Evolutionary conservation across 2,888 invertebrate species (phyloP), one percentile per base, ranked within the genome.

Genomic region (Yponomeuta plumbellus): DNA sequence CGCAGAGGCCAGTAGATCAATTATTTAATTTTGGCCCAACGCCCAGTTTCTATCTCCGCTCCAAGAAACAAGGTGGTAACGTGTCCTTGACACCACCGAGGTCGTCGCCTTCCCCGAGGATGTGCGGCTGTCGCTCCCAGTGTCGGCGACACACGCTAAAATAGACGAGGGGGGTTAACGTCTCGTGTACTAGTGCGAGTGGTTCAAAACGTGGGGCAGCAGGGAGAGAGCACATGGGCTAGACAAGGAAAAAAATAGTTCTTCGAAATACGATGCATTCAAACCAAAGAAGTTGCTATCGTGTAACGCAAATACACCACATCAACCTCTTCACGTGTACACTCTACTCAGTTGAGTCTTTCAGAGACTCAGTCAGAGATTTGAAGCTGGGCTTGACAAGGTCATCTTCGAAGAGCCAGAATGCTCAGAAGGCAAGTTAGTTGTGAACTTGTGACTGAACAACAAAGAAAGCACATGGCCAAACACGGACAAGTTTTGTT

Each of bases 71-170:
- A 10, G 23, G 26, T 22, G 34, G n/a, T 13, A 22, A 61, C 34
- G 61, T 62, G 59, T 26, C 61, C 61, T 62, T 62, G 61, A 26
- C 61, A 26, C 23, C 61, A 11, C n/a, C 34, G 61, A 34, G 26
- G 61, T 34, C 61, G 61, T 22, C 23, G 61, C 26, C n/a, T 23
- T 57, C 57, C 59, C 11, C 59, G 22, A 59, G 22, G 23, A 59
- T 52, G 44, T 17, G 44, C 44, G 44, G 44, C 44, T 17, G 44
- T 52, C 44, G 44, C 44, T 52, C 44, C 44, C 44, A 17, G 44
- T 52, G 44, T 17, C 44, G 44, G 44, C 44, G 44, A 52, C 44
- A 52, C 13, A 52, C 44, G 44, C 44, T 52, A 52, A 52, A 52
- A 52, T 52, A 52, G 44, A 52, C 44, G 17, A 17, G 17, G 17